Base-by-base conservation (phyloP, 1,140 invertebrate genomes). In the Sinella curviseta region DNA sequence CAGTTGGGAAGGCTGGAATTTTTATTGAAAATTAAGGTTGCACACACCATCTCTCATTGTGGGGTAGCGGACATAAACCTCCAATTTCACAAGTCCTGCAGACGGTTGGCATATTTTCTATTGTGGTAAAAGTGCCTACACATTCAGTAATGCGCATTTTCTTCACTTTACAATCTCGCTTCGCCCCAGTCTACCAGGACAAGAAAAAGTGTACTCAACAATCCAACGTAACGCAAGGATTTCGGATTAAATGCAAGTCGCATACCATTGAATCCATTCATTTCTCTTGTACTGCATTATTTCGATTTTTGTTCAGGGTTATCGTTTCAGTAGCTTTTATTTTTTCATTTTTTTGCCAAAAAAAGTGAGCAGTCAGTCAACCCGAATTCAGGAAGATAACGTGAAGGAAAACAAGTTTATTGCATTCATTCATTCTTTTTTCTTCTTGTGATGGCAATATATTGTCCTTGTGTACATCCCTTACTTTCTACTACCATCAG, bases 291-390 rank as follows among this genome's bases (percentile, higher is more conserved):
- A 17, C 8, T 60, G 55, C 3, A 17, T 60, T n/a, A n/a, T 60
- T 60, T 60, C 12, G 55, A 14, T 60, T n/a, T 60, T 60, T 60
- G 12, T 12, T 60, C 3, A 14, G 24, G 55, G n/a, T n/a, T n/a
- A 60, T 17, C 12, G 55, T 24, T n/a, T 60, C 55, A 60, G 24
- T 60, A 24, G 55, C 55, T 60, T 24, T 26, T 26, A 60, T 60
- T 4, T 24, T 60, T 60, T 60, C 24, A 26, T 24, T 60, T 60
- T 60, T 24, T 60, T 60, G 14, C 55, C 55, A 24, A 60, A 60
- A 60, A 60, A 60, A n/a, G n/a, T n/a, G 55, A 60, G 55, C 55
- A 60, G 55, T 60, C 55, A 60, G 55, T 60, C 55, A 60, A 60
- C 12, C 55, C 24, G 55, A 60, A 60, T 60, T 24, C 14, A 60